Evolutionary conservation across 2,888 invertebrate species (phyloP).

Genomic region (Napeogenes inachia): DNA sequence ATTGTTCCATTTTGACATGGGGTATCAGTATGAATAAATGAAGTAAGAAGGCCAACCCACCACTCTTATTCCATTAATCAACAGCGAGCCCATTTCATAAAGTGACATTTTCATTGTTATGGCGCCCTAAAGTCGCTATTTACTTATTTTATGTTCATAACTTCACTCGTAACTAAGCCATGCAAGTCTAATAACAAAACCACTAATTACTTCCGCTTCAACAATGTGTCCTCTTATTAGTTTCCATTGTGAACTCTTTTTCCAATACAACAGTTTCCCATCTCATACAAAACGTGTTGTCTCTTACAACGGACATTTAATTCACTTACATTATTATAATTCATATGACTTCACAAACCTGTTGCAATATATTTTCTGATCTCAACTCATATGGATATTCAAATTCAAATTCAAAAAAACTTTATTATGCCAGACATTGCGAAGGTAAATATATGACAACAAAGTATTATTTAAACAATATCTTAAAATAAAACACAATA

Average conservation of each 20-base stretch:
- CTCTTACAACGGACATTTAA: slow-evolving; percentile 19
- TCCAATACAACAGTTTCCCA: slow-evolving; percentile 35
- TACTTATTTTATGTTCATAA: slow-evolving; percentile 61
- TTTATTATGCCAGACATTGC: too few relatives aligned
- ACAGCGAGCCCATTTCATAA: slow-evolving; percentile 66
- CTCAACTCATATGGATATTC: too few relatives aligned
- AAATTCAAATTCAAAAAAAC: too few relatives aligned
- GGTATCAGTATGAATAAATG: slow-evolving; percentile 56
- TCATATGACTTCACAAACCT: not conserved
- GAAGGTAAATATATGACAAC: too few relatives aligned
- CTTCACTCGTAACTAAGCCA: slow-evolving; percentile 47
- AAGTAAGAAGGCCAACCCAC: slow-evolving; percentile 54
- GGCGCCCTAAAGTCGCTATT: slow-evolving; percentile 61
- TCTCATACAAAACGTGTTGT: slow-evolving; percentile 25
- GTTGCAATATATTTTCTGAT: too few relatives aligned
- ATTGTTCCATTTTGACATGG: slow-evolving; percentile 38
- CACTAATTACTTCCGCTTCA: slow-evolving; percentile 37
- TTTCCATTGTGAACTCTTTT: slow-evolving; percentile 29
- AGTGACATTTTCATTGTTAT: slow-evolving; percentile 74
- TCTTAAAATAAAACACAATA: too few relatives aligned
- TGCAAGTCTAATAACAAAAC: slow-evolving; percentile 51
- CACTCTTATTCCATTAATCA: slow-evolving; percentile 68
- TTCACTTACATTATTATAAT: slow-evolving; percentile 12
- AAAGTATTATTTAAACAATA: too few relatives aligned
- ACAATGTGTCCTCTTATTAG: slow-evolving; percentile 30